Evolutionary conservation across 2,888 invertebrate genomes (phyloP).

Genomic region (Andrena bicolor): DNA sequence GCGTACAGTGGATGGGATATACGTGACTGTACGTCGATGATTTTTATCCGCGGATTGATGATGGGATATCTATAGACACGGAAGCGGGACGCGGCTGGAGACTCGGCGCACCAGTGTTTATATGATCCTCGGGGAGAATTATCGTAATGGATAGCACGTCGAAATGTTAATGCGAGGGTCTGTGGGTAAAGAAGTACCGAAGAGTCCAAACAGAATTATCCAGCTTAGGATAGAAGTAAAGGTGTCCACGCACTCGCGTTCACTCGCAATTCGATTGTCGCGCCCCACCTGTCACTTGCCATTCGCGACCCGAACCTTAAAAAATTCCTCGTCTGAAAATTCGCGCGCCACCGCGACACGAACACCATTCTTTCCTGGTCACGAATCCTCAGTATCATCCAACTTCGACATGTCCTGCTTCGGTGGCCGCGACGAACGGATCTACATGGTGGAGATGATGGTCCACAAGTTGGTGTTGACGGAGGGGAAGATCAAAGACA

Average conservation of each 20-base stretch:
- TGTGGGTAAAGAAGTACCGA: not conserved
- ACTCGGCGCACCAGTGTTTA: slow-evolving; percentile 21
- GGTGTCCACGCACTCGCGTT: not conserved
- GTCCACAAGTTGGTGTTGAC: slow-evolving; percentile 78
- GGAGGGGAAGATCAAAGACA: slow-evolving; percentile 73
- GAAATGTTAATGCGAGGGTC: not conserved
- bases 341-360: not conserved
- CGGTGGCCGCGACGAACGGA: slow-evolving; percentile 78
- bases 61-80: slow-evolving; percentile 57
- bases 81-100: slow-evolving; percentile 42
- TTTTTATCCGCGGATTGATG: slow-evolving; percentile 57
- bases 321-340: slow-evolving; percentile 43
- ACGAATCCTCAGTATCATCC: not conserved
- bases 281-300: slow-evolving; percentile 41
- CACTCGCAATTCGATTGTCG: slow-evolving; percentile 59
- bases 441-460: slow-evolving; percentile 79
- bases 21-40: slow-evolving; percentile 65
- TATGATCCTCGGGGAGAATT: slow-evolving; percentile 12
- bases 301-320: slow-evolving; percentile 36
- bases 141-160: not conserved
- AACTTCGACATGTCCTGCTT: slow-evolving; percentile 79
- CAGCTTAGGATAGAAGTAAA: not conserved
- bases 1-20: slow-evolving; percentile 65
- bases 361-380: no score
- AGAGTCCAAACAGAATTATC: not conserved